A percentile compares a stretch with the other conserved stretches of the same genome.
These are phyloP conservation scores for Synanthedon vespiformis DNA, from an alignment of 2,888 invertebrate genomes.

Conservation along the genomic window DNA sequence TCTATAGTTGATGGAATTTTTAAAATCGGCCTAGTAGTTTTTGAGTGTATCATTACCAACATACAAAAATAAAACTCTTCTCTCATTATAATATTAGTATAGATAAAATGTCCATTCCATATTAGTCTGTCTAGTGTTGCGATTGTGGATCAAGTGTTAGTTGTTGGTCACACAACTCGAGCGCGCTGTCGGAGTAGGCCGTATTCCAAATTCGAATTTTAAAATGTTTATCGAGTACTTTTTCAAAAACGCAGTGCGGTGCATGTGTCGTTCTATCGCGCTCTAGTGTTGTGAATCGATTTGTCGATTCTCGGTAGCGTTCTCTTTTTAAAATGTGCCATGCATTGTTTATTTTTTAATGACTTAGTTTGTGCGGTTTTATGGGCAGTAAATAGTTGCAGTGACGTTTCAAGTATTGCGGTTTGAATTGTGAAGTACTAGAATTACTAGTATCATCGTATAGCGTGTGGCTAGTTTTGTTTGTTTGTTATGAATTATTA, in stretches of 20 bases:
- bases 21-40: too few species aligned
- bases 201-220: slow-evolving; percentile 9
- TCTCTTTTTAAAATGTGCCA: background rate
- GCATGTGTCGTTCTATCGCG: slow-evolving; percentile 5
- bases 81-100: too few species aligned
- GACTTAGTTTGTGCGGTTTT: background rate
- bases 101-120: slow-evolving; percentile 2
- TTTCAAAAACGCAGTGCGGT: slow-evolving; percentile 1
- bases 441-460: too few species aligned
- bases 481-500: too few species aligned
- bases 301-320: slow-evolving; percentile 1
- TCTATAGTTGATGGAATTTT: too few species aligned
- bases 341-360: too few species aligned
- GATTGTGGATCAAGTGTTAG: slow-evolving; percentile 6
- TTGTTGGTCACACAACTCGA: slow-evolving; percentile 12
- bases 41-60: too few species aligned
- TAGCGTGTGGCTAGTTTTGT: too few species aligned
- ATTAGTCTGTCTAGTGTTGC: slow-evolving; percentile 4
- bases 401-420: too few species aligned
- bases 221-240: slow-evolving; percentile 1
- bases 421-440: too few species aligned
- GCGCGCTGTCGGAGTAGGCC: slow-evolving; percentile 11
- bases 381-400: too few species aligned
- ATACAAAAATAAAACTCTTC: too few species aligned
- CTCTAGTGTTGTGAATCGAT: slow-evolving; percentile 5